These are phyloP conservation scores for Noctua pronuba DNA, from an alignment of 2,888 invertebrate species.

Conservation along the genomic window DNA sequence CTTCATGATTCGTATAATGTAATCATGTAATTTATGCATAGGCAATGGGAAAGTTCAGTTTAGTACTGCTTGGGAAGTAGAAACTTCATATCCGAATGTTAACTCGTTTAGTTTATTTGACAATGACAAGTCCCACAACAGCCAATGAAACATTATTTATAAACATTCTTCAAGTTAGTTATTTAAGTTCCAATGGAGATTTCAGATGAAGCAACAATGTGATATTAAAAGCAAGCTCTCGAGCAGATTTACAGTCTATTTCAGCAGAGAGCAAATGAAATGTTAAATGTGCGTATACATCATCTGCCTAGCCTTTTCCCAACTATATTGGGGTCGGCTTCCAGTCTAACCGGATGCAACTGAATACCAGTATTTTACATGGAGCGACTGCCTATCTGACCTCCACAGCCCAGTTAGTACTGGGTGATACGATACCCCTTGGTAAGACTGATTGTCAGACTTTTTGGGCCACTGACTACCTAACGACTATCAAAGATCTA, in stretches of 20 bases:
- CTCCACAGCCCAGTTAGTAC: too few relatives aligned
- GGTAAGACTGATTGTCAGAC: too few relatives aligned
- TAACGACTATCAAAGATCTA: too few relatives aligned
- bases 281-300: neutral
- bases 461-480: too few relatives aligned
- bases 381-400: too few relatives aligned
- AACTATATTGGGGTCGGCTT: too few relatives aligned
- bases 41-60: neutral
- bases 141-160: neutral
- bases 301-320: too few relatives aligned
- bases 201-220: conserved; percentile 1
- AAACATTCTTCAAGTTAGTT: neutral
- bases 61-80: neutral
- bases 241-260: conserved; percentile 3
- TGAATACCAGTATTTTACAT: too few relatives aligned
- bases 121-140: neutral
- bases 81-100: neutral
- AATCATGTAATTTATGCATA: neutral
- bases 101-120: neutral
- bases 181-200: neutral
- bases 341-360: too few relatives aligned
- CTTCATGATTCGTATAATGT: neutral
- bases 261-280: conserved; percentile 2
- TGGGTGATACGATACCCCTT: too few relatives aligned
- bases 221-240: neutral